A percentile compares a stretch with the other conserved stretches of the same genome.
These are phyloP conservation scores for Mesochorus sp. DNA, from an alignment of 2,888 invertebrate genomes.

Conservation along the genomic window DNA sequence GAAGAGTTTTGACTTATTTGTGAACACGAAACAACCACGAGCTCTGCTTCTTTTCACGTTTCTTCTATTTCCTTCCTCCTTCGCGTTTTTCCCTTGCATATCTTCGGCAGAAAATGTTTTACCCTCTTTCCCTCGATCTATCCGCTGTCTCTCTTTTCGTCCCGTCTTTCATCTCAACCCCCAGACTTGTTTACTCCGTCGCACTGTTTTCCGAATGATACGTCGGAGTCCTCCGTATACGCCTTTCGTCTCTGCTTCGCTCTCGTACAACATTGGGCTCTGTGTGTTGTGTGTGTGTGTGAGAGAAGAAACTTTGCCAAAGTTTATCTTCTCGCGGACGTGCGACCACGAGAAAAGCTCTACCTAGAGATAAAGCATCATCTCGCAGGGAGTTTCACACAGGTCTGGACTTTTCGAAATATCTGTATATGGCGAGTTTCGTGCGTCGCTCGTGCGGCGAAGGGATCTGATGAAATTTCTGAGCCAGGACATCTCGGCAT, in stretches of 20 bases:
- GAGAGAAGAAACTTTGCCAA: slow-evolving; percentile 66
- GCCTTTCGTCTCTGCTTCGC: slow-evolving; percentile 48
- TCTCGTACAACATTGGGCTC: slow-evolving; percentile 25
- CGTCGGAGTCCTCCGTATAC: slow-evolving; percentile 77
- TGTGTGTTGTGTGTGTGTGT: slow-evolving; percentile 56
- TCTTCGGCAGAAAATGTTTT: slow-evolving; percentile 60
- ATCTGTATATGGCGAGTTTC: slow-evolving; percentile 7
- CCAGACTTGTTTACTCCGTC: slow-evolving; percentile 77
- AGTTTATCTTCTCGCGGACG: slow-evolving; percentile 69
- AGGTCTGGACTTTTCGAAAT: background rate
- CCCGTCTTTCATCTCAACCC: slow-evolving; percentile 30
- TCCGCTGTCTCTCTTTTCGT: background rate
- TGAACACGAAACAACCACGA: slow-evolving; percentile 20
- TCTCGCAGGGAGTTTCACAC: slow-evolving; percentile 16
- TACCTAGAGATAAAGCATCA: slow-evolving; percentile 60
- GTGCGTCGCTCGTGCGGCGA: slow-evolving; percentile 15
- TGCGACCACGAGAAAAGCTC: slow-evolving; percentile 64
- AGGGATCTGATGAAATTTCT: slow-evolving; percentile 51
- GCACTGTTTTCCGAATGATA: slow-evolving; percentile 77
- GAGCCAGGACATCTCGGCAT: slow-evolving; percentile 20
- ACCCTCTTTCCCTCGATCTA: slow-evolving; percentile 31
- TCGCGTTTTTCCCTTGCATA: slow-evolving; percentile 56
- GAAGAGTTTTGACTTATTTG: slow-evolving; percentile 58
- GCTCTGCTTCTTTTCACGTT: slow-evolving; percentile 53
- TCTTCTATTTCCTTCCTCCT: slow-evolving; percentile 52